Conservation (phyloP, 2,888 invertebrate genomes). For the Caenorhabditis imperialis region DNA sequence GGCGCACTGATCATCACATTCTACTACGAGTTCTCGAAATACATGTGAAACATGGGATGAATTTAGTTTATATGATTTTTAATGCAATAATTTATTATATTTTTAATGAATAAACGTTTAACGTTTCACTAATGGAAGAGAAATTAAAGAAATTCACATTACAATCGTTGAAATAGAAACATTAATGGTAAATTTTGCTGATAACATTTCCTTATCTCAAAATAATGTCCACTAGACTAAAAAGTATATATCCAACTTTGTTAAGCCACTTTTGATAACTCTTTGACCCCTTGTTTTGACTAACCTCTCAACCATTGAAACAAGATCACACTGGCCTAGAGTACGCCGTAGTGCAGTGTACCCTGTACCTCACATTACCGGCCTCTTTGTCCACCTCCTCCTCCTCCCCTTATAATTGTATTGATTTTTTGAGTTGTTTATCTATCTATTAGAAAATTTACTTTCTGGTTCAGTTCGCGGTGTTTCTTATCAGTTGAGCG, state of each 20-base stretch:
- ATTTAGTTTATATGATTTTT: too few species aligned
- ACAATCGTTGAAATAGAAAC: neutral
- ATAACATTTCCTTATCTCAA: too few species aligned
- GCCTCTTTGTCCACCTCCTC: neutral
- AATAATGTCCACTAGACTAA: too few species aligned
- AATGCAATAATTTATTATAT: neutral
- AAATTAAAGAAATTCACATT: too few species aligned
- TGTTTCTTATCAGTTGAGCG: conserved; percentile 45
- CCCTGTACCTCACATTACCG: conserved; percentile 44
- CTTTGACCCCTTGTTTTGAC: too few species aligned
- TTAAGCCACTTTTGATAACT: too few species aligned
- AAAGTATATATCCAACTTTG: too few species aligned
- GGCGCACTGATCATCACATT: conserved; percentile 75
- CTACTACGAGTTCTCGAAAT: conserved; percentile 75
- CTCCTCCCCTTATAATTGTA: neutral
- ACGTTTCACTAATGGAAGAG: too few species aligned
- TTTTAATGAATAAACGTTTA: conserved; percentile 15
- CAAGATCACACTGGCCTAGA: conserved; percentile 2
- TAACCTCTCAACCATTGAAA: conserved; percentile 19
- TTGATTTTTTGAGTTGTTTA: conserved; percentile 33
- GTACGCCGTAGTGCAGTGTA: conserved; percentile 44
- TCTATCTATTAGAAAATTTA: too few species aligned
- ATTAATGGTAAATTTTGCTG: too few species aligned
- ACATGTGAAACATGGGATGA: conserved; percentile 55
- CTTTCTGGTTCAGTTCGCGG: too few species aligned